Evolutionary conservation across 2,888 invertebrate genomes (phyloP).

Genomic region (Eilema griseolum): DNA sequence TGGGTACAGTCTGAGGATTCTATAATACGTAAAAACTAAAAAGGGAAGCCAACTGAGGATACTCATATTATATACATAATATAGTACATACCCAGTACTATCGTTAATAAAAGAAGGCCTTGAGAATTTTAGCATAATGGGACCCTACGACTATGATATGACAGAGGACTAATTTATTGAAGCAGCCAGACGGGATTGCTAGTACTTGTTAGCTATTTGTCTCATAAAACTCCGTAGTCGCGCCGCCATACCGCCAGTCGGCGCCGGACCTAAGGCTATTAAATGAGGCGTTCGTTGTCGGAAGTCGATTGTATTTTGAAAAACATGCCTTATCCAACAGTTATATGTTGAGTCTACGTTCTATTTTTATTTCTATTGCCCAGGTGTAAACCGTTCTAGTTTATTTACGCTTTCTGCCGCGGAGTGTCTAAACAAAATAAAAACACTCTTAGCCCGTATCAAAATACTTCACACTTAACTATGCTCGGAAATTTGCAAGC

Average conservation of each 20-base stretch:
- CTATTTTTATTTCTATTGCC: constrained; percentile 1
- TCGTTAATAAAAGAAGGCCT: background rate
- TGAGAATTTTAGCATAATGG: background rate
- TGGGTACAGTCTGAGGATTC: background rate
- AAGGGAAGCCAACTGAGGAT: background rate
- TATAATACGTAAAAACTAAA: background rate
- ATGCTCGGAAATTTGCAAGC: background rate
- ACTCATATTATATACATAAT: too few species aligned
- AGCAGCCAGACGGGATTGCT: background rate
- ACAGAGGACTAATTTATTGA: background rate
- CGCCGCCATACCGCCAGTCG: background rate
- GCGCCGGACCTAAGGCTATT: background rate
- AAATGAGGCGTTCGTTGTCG: background rate
- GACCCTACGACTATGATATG: background rate
- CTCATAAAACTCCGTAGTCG: background rate
- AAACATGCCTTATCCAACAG: background rate
- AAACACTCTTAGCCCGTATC: background rate
- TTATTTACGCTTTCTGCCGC: background rate
- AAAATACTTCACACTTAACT: background rate
- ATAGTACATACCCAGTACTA: background rate
- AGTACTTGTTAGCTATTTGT: background rate
- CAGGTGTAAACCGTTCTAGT: background rate
- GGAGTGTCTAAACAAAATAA: constrained; percentile 4
- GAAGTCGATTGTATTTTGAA: constrained; percentile 4
- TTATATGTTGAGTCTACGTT: background rate